A percentile compares a stretch with the other conserved stretches of the same genome.
Conservation (phyloP, 2,888 invertebrate species). For the Ichneumoninae sp. region DNA sequence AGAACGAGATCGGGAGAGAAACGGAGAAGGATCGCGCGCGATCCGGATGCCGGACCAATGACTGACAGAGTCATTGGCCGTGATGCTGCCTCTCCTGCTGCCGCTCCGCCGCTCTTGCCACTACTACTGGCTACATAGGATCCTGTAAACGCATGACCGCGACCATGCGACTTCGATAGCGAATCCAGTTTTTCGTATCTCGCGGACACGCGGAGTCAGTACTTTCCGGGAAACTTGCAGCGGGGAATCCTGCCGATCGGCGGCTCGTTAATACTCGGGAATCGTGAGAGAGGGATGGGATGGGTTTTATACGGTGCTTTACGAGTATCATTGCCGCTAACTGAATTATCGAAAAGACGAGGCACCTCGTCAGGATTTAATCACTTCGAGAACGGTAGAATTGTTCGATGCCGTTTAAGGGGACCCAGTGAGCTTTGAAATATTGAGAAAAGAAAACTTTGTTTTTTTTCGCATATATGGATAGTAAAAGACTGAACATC, state of each 20-base stretch:
- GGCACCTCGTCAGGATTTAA: background rate
- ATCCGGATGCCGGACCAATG: conserved; percentile 66
- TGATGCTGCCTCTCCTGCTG: conserved; percentile 57
- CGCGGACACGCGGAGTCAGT: conserved; percentile 57
- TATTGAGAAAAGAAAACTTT: too few relatives aligned
- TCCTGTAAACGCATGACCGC: conserved; percentile 42
- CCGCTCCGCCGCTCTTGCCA: conserved; percentile 7
- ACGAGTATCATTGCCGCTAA: conserved; percentile 49
- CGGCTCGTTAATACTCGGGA: conserved; percentile 61
- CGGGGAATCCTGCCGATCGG: conserved; percentile 61
- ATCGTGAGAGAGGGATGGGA: conserved; percentile 34
- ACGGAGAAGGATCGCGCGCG: conserved; percentile 25
- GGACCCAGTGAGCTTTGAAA: too few relatives aligned
- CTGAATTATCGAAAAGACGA: conserved; percentile 41
- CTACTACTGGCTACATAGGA: conserved; percentile 21
- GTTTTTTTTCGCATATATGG: too few relatives aligned
- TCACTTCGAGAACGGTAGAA: conserved; percentile 29
- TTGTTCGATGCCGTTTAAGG: background rate
- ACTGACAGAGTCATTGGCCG: conserved; percentile 72
- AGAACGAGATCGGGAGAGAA: conserved; percentile 31
- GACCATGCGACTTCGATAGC: conserved; percentile 60
- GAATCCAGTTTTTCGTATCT: conserved; percentile 65
- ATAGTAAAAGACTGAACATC: too few relatives aligned
- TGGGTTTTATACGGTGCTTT: conserved; percentile 53
- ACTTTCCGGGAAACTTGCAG: conserved; percentile 69